A percentile compares a stretch with the other conserved stretches of the same genome.
These are phyloP conservation scores for Cryptomyrus ogoouensis DNA, from an alignment of 2,113 vertebrate genomes.

Conservation along the genomic window DNA sequence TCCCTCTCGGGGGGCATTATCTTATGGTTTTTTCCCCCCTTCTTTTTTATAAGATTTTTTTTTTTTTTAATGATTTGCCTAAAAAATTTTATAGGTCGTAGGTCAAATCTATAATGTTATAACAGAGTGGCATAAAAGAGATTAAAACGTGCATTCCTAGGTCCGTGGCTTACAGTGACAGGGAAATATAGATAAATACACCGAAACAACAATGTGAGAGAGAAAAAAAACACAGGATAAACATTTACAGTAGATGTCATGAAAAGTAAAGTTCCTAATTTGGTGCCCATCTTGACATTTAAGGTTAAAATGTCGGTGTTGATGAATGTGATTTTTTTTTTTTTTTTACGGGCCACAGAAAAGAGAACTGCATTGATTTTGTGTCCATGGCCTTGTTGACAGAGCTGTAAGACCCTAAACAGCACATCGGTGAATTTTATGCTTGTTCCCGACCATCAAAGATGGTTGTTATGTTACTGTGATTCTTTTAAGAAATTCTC, in stretches of 20 bases:
- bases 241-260: slow-evolving; percentile 22
- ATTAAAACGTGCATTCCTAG: slow-evolving; percentile 49
- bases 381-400: slow-evolving; percentile 35
- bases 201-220: background rate
- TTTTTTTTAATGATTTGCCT: slow-evolving; percentile 41
- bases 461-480: slow-evolving; percentile 10
- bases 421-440: background rate
- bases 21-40: slow-evolving; percentile 36
- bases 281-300: slow-evolving; percentile 35
- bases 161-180: slow-evolving; percentile 34
- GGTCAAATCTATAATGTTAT: slow-evolving; percentile 35
- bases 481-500: slow-evolving; percentile 4
- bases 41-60: slow-evolving; percentile 40
- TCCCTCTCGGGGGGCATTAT: slow-evolving; percentile 42
- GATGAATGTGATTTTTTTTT: slow-evolving; percentile 26
- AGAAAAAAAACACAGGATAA: slow-evolving; percentile 13
- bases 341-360: slow-evolving; percentile 34
- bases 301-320: slow-evolving; percentile 28
- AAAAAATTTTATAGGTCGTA: slow-evolving; percentile 45
- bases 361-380: slow-evolving; percentile 35
- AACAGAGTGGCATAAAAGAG: slow-evolving; percentile 44
- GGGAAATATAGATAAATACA: slow-evolving; percentile 13
- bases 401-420: slow-evolving; percentile 35
- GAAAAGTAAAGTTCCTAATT: slow-evolving; percentile 29
- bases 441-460: slow-evolving; percentile 5